A percentile compares a stretch with the other conserved stretches of the same genome.
phyloP scores from a whole-genome alignment of 1,140 invertebrate species.

The Eueides isabella region DNA sequence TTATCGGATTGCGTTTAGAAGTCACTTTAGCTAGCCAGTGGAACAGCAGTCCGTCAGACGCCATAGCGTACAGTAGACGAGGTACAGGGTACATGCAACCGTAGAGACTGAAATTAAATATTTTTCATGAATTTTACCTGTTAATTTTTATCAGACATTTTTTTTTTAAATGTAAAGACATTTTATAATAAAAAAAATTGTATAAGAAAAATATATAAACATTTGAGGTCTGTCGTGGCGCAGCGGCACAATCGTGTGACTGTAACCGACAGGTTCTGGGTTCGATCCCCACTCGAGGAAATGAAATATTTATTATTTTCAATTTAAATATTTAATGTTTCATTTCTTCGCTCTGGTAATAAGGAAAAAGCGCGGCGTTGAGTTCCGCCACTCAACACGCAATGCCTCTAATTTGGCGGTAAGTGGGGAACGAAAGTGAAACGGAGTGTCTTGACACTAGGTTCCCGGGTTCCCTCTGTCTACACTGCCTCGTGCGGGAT shows the following conservation, averaged over 20 bases:
- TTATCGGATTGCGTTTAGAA: conserved; percentile 89
- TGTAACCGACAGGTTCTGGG: background rate
- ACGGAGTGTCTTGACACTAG: background rate
- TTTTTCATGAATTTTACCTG: background rate
- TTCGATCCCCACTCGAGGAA: background rate
- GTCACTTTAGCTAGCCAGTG: conserved; percentile 86
- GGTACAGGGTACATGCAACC: conserved; percentile 94
- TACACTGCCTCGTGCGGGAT: background rate
- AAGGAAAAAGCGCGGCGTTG: background rate
- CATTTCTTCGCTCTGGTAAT: background rate
- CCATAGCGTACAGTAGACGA: conserved; percentile 93
- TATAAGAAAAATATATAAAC: background rate
- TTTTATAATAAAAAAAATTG: too few relatives aligned
- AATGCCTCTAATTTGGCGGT: background rate
- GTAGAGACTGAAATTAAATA: conserved; percentile 85
- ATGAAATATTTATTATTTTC: background rate
- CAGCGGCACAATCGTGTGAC: background rate
- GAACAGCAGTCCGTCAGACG: conserved; percentile 91
- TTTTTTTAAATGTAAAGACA: too few relatives aligned
- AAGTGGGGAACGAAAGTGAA: background rate
- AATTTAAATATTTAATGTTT: too few relatives aligned
- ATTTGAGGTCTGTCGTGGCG: background rate
- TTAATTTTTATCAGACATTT: too few relatives aligned
- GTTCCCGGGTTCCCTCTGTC: background rate
- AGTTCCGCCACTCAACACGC: background rate